Conservation (phyloP, 2,113 vertebrate species). For the Chrysemys picta region DNA sequence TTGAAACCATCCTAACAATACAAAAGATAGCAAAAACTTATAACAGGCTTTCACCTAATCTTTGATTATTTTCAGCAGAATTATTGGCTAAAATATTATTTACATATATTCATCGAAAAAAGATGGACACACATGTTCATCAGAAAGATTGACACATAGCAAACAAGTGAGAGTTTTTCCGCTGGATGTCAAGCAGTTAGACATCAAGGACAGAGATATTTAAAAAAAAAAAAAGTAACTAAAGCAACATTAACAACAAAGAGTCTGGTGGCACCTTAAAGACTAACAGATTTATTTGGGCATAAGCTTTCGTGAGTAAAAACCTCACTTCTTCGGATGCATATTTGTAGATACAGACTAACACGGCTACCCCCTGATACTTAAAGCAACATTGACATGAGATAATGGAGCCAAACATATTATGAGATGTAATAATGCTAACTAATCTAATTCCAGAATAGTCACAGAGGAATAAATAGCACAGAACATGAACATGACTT, state of each 20-base stretch:
- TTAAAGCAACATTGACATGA: not conserved
- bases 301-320: too few relatives aligned
- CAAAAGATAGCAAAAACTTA: not conserved
- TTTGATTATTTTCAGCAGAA: not conserved
- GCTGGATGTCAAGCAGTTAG: not conserved
- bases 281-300: too few relatives aligned
- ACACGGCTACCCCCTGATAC: too few relatives aligned
- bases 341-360: too few relatives aligned
- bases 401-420: not conserved
- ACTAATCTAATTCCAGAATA: not conserved
- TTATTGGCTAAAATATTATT: not conserved
- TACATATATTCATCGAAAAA: not conserved
- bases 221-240: not conserved
- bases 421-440: not conserved
- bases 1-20: not conserved
- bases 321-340: too few relatives aligned
- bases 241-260: not conserved
- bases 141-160: not conserved
- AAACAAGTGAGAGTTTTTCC: not conserved
- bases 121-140: not conserved
- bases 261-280: too few relatives aligned
- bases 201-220: not conserved
- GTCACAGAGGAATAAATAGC: not conserved
- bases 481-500: not conserved
- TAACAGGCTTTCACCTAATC: not conserved